Evolutionary conservation across 2,797 vertebrate species (phyloP).

Genomic region (Eutrigla gurnardus): DNA sequence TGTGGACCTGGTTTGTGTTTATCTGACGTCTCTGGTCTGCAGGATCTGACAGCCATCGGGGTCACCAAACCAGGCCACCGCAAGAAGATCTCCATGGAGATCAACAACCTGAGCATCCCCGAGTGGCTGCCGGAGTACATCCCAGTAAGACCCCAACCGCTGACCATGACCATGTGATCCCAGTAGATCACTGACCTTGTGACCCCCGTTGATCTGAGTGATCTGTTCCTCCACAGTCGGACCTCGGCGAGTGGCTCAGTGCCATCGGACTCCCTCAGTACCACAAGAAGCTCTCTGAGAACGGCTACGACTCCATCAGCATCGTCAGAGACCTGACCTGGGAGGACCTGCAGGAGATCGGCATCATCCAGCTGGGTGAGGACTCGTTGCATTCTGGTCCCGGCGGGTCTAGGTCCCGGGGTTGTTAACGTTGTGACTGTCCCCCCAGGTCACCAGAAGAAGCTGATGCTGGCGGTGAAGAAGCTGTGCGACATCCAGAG

Average conservation of each 20-base stretch:
- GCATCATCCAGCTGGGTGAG: slow-evolving; percentile 94
- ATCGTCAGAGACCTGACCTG: slow-evolving; percentile 95
- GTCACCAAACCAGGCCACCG: slow-evolving; percentile 98
- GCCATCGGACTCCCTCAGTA: slow-evolving; percentile 93
- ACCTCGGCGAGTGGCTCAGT: slow-evolving; percentile 94
- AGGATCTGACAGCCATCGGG: slow-evolving; percentile 97
- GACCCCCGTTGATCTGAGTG: neutral
- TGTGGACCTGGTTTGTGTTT: too few relatives aligned
- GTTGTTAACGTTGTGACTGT: too few relatives aligned
- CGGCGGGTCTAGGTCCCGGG: too few relatives aligned
- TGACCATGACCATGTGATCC: neutral
- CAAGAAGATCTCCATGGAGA: slow-evolving; percentile 97
- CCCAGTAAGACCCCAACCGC: slow-evolving; percentile 82
- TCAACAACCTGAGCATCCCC: slow-evolving; percentile 91
- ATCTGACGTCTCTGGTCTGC: neutral
- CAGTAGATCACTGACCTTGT: neutral
- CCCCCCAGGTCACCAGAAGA: slow-evolving; percentile 94
- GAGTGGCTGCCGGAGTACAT: slow-evolving; percentile 97
- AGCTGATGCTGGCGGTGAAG: slow-evolving; percentile 96
- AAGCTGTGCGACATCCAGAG: slow-evolving; percentile 90
- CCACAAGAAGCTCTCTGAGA: slow-evolving; percentile 92
- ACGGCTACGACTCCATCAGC: slow-evolving; percentile 94
- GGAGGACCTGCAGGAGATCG: slow-evolving; percentile 98
- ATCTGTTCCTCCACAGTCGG: slow-evolving; percentile 77
- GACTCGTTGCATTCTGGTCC: slow-evolving; percentile 25